Percentiles rank a stretch among this genome's conserved stretches.
phyloP scores from a whole-genome alignment of 2,888 invertebrate species.

The Cheilosia scutellata region DNA sequence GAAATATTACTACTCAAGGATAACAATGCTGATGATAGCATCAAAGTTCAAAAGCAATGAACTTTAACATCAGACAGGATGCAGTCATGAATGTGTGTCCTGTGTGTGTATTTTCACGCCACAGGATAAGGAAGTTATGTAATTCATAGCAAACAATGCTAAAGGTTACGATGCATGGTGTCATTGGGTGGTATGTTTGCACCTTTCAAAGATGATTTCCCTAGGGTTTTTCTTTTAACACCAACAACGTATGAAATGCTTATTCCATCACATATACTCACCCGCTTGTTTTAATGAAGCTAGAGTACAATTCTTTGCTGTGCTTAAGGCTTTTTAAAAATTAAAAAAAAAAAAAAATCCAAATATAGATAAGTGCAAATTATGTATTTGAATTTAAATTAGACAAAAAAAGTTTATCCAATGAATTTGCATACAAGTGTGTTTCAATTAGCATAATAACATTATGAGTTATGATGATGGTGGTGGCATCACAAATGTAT shows the following conservation, averaged over 20 bases:
- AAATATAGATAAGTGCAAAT: background rate
- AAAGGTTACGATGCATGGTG: background rate
- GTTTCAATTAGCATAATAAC: slow-evolving; percentile 22
- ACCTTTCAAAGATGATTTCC: slow-evolving; percentile 16
- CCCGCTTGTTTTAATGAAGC: background rate
- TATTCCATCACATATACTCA: background rate
- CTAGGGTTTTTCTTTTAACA: background rate
- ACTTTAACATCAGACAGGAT: slow-evolving; percentile 1
- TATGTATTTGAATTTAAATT: background rate
- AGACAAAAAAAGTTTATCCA: background rate
- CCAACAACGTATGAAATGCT: background rate
- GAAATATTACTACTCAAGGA: slow-evolving; percentile 6
- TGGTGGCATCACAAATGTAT: background rate
- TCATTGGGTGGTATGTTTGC: background rate
- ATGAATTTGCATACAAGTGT: background rate
- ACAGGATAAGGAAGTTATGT: background rate
- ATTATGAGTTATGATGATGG: slow-evolving; percentile 7
- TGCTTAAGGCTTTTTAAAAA: background rate
- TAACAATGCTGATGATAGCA: slow-evolving; percentile 2
- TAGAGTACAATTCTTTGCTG: too few relatives aligned
- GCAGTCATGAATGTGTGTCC: background rate
- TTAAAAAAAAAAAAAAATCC: background rate
- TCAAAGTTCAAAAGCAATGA: slow-evolving; percentile 9
- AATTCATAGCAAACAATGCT: slow-evolving; percentile 2
- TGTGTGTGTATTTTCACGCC: background rate